Base-by-base conservation (phyloP, 1,140 invertebrate genomes). In the Drosophila pachea region DNA sequence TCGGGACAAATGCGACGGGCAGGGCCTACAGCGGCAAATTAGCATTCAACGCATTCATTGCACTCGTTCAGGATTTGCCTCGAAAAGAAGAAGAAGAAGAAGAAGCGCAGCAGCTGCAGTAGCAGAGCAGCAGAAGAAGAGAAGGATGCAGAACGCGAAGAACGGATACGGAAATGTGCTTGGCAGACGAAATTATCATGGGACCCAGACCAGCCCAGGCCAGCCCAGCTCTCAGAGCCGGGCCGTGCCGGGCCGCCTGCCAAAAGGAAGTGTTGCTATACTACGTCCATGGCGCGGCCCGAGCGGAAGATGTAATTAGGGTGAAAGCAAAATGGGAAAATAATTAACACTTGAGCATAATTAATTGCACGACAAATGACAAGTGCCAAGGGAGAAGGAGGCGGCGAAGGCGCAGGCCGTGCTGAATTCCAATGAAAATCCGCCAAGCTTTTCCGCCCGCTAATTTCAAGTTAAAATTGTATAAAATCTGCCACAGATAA, bases 301-400 rank as follows among this genome's bases (percentile, higher is more conserved):
- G 48, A 48, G 60, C 77, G 77, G 77, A 82, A 81, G 78, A 81
- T 76, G 77, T 81, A 81, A 81, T 81, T 81, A 81, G 74, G 77
- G 55, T 74, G 73, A 81, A 81, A 81, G 78, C 74, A 76, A 82
- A 81, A 81, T 81, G 78, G 69, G 78, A 81, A 81, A 81, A 81
- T 81, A 81, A 81, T 81, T 81, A 81, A 81, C 77, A 81, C 77
- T 81, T 72, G 77, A 78, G 77, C 77, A 81, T 81, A 81, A 81
- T 81, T 81, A 81, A 81, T 81, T 81, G 77, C 77, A 82, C 61
- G 77, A 81, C 69, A 81, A 81, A 76, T 74, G 77, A 81, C 69
- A 81, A 81, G 78, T 77, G 64, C 69, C 75, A 12, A 54, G 22
- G 68, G 22, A 22, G 22, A 22, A 3, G 22, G 22, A 22, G 22